Conservation (phyloP, 2,888 invertebrate species). For the Tachina lurida region DNA sequence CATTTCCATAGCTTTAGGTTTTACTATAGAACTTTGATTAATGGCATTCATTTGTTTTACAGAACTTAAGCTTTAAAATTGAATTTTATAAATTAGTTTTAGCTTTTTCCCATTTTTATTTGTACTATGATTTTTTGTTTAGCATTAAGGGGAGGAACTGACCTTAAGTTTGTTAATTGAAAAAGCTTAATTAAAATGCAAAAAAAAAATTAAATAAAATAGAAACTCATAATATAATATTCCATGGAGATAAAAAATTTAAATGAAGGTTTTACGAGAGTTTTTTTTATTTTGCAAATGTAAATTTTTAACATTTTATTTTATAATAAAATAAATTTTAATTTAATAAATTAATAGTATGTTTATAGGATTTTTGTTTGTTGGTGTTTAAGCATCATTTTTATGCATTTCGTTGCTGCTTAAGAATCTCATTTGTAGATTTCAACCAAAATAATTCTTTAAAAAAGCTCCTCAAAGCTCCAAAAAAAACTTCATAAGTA, state of each 20-base stretch:
- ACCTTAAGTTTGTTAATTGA: slow-evolving; percentile 38
- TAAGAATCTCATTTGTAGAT: too few relatives aligned
- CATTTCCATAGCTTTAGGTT: slow-evolving; percentile 58
- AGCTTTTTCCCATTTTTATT: slow-evolving; percentile 13
- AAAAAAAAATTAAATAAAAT: background rate
- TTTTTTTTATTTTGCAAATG: background rate
- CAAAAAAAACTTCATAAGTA: too few relatives aligned
- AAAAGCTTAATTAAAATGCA: slow-evolving; percentile 25
- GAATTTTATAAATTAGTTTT: slow-evolving; percentile 65
- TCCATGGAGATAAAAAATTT: background rate
- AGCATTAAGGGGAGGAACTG: background rate
- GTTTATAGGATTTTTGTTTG: too few relatives aligned
- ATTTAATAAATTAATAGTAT: too few relatives aligned
- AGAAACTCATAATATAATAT: background rate
- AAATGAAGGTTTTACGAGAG: background rate
- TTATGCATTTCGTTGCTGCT: too few relatives aligned
- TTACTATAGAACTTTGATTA: slow-evolving; percentile 65
- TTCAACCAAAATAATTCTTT: too few relatives aligned
- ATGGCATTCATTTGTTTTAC: slow-evolving; percentile 68
- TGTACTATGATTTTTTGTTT: background rate
- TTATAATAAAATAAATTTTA: too few relatives aligned
- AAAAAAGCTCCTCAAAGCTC: too few relatives aligned
- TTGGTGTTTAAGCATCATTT: too few relatives aligned
- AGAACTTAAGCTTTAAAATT: slow-evolving; percentile 68
- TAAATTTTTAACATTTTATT: background rate